Conservation (phyloP, 2,113 vertebrate species). For the Jaculus jaculus region DNA sequence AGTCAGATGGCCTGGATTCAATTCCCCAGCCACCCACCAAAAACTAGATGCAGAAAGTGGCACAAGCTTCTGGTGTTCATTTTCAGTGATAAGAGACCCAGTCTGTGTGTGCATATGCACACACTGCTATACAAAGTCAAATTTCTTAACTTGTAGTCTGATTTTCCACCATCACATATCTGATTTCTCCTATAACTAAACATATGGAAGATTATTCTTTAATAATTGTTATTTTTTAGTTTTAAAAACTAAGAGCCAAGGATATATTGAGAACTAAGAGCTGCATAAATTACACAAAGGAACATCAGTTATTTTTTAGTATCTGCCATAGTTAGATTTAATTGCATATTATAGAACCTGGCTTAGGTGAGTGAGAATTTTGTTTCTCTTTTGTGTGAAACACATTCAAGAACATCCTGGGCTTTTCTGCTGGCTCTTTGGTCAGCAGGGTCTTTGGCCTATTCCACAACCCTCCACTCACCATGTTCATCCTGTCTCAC, state of each 20-base stretch:
- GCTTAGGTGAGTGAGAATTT: not conserved
- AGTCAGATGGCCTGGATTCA: not conserved
- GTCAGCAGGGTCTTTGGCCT: not conserved
- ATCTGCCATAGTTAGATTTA: not conserved
- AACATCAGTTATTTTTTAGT: not conserved
- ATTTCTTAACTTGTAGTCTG: not conserved
- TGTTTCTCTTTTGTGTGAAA: not conserved
- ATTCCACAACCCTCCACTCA: not conserved
- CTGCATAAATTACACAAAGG: not conserved
- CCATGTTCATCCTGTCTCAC: no score
- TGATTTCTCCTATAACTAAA: not conserved
- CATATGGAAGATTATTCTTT: not conserved
- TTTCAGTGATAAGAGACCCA: no score
- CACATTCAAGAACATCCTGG: not conserved
- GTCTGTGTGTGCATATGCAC: no score
- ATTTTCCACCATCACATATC: not conserved
- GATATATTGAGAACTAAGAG: not conserved
- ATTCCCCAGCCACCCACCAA: no score
- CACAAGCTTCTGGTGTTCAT: no score
- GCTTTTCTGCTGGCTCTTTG: not conserved
- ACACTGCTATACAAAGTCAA: not conserved
- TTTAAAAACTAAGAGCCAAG: not conserved
- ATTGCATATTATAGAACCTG: not conserved
- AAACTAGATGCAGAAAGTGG: no score
- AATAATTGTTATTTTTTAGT: slow-evolving; percentile 26